Evolutionary conservation across 2,888 invertebrate genomes (phyloP), one percentile per base, ranked within the genome.

Genomic region (Trimorus sp.): DNA sequence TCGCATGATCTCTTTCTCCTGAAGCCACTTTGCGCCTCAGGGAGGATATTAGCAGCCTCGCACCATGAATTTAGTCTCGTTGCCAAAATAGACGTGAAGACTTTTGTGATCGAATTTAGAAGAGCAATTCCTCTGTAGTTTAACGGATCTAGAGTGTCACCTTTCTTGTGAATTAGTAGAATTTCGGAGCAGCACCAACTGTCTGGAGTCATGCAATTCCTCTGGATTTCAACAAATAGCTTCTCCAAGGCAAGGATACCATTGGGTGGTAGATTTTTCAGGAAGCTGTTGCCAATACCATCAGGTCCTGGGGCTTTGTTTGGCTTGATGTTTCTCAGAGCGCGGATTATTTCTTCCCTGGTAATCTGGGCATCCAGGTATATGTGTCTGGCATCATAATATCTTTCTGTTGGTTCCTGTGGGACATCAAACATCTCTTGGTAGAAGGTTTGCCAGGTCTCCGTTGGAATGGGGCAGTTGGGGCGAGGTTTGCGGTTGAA

Each of bases 111-210:
- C 5, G 38, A n/a, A n/a, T 70, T 70, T 12, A 48, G 40, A 0
- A 70, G 38, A 0, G 69, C 56, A 4, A 69, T 69, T 1, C 69
- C 58, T 48, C 75, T 48, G 40, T 75, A 69, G 14, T 76, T 76
- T 9, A 53, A 14, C 0, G 76, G 69, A 8, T 69, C 48, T 8
- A 0, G 5, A 0, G 12, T 42, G 8, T 68, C 54, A 4, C 69
- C 76, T 69, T 76, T 69, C 66, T 76, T 69, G 38, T 60, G 26
- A n/a, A 26, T 26, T 1, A 26, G 26, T 26, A 26, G 26, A 26
- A 26, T 26, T 26, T 26, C 26, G 26, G 26, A 26, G 26, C 26
- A 26, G 4, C 26, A 26, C 26, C 26, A 26, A 26, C 26, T 26
- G 26, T 26, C 26, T 26, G 26, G 26, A 4, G 26, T 26, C 26